Percentiles rank a stretch among this genome's conserved stretches.
phyloP scores from a whole-genome alignment of 2,797 vertebrate genomes.

The Siniperca obscura region DNA sequence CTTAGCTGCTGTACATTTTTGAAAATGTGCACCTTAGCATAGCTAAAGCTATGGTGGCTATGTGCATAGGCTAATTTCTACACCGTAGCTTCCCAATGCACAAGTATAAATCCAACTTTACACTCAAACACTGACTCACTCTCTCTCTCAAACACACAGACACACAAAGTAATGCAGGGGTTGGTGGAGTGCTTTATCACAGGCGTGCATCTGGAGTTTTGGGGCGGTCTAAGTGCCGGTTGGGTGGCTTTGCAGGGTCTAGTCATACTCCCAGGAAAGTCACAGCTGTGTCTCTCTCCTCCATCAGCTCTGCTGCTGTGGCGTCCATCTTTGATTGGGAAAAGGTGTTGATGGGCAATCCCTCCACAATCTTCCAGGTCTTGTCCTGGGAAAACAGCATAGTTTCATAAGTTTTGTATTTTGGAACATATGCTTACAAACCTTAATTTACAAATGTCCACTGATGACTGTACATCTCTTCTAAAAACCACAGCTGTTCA shows the following conservation, averaged over 20 bases:
- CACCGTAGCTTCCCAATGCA: constrained; percentile 4
- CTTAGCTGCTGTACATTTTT: constrained; percentile 1
- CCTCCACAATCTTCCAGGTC: constrained; percentile 93
- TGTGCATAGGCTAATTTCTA: background rate
- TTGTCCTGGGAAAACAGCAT: constrained; percentile 86
- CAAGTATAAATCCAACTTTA: constrained; percentile 57
- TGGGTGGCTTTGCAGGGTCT: constrained; percentile 57
- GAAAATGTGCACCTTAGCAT: background rate
- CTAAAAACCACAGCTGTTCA: background rate
- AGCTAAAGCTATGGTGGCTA: background rate
- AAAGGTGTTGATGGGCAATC: constrained; percentile 92
- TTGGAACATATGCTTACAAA: background rate
- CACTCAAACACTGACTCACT: constrained; percentile 49
- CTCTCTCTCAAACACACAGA: background rate
- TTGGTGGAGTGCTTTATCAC: constrained; percentile 80
- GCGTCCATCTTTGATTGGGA: constrained; percentile 93
- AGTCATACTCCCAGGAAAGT: constrained; percentile 88
- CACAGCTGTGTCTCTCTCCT: constrained; percentile 90
- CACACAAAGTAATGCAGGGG: constrained; percentile 33
- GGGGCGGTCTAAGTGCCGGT: constrained; percentile 73
- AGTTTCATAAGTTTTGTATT: background rate
- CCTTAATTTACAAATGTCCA: background rate
- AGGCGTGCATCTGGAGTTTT: constrained; percentile 88
- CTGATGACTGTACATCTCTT: background rate
- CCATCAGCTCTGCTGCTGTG: constrained; percentile 92